phyloP scores from a whole-genome alignment of 2,797 vertebrate species.

The Arnoldichthys spilopterus region DNA sequence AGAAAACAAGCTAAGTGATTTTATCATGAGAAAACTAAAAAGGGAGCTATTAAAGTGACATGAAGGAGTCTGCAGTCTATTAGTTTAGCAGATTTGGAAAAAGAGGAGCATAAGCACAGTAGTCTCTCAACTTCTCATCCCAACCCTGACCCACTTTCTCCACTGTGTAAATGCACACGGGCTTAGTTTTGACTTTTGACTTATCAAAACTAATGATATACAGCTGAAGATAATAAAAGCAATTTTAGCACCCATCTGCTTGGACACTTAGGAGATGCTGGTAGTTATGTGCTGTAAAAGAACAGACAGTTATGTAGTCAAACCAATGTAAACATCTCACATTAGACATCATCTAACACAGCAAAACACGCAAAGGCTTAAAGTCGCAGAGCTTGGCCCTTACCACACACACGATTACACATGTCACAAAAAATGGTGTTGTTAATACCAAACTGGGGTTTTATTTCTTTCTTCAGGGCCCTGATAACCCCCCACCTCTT shows the following conservation, averaged over 20 bases:
- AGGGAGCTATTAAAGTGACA: neutral
- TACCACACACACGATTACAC: neutral
- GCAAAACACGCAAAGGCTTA: neutral
- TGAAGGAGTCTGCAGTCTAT: neutral
- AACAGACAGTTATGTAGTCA: neutral
- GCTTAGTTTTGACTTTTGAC: neutral
- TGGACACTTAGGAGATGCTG: too few relatives aligned
- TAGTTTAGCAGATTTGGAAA: neutral
- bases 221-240: neutral
- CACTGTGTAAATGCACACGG: neutral
- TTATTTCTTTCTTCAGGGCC: conserved; percentile 33
- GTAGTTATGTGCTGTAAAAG: neutral
- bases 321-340: neutral
- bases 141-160: too few relatives aligned
- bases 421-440: neutral
- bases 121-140: neutral
- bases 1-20: conserved; percentile 7
- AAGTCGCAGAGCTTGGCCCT: neutral
- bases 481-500: conserved; percentile 42
- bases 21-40: conserved; percentile 18
- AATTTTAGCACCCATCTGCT: neutral
- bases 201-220: neutral
- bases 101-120: neutral
- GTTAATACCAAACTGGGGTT: conserved; percentile 9
- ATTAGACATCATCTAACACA: neutral